Conservation (phyloP, 2,888 invertebrate species). For the Stramonita haemastoma region DNA sequence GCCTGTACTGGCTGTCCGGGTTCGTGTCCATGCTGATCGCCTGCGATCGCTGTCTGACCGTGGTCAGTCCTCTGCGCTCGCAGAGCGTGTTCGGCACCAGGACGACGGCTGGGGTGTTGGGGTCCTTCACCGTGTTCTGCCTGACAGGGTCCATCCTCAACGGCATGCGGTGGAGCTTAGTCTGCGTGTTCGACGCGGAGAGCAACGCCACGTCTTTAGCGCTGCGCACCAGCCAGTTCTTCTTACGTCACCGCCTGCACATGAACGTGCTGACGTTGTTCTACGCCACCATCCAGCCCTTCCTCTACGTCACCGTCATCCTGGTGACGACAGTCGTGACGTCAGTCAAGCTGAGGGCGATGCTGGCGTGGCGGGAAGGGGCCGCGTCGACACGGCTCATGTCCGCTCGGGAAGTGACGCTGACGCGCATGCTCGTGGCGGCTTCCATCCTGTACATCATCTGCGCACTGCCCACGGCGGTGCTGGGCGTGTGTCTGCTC, state of each 20-base stretch:
- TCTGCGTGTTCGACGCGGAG: background rate
- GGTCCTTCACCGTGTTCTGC: background rate
- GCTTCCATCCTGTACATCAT: background rate
- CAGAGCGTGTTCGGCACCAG: background rate
- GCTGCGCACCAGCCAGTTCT: background rate
- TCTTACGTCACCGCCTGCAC: background rate
- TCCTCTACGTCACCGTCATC: background rate
- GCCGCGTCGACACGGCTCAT: background rate
- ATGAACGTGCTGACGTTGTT: background rate
- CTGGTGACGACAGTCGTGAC: background rate
- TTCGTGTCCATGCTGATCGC: constrained; percentile 21
- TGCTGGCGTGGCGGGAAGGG: constrained; percentile 5
- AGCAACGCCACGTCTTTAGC: background rate
- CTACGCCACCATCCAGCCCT: background rate
- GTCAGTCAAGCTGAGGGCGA: background rate
- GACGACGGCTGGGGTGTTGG: background rate
- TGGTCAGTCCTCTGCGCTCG: constrained; percentile 22
- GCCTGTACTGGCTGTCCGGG: constrained; percentile 12
- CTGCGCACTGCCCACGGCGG: background rate
- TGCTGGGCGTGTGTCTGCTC: background rate
- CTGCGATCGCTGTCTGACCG: constrained; percentile 11
- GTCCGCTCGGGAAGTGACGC: background rate
- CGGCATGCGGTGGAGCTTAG: background rate
- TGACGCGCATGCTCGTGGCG: constrained; percentile 14
- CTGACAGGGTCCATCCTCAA: background rate